Conservation (phyloP, 2,797 vertebrate genomes). For the Echiichthys vipera region DNA sequence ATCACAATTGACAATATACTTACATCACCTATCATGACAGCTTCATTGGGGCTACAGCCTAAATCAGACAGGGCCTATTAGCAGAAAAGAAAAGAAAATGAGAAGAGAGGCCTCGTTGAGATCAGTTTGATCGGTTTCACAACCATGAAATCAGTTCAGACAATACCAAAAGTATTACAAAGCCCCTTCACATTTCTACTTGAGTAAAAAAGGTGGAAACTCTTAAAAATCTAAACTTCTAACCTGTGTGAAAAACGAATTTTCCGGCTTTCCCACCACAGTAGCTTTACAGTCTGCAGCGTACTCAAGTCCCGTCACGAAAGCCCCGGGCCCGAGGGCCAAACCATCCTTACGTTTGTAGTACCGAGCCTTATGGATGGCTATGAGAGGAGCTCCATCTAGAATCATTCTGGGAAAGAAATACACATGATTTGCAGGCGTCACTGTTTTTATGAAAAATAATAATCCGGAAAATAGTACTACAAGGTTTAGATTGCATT, state of each 20-base stretch:
- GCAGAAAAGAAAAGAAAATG: not conserved
- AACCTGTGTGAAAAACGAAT: conserved; percentile 88
- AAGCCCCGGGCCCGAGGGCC: conserved; percentile 95
- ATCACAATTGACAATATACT: conserved; percentile 29
- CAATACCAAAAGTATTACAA: not conserved
- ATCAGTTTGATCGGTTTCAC: not conserved
- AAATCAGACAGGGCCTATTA: conserved; percentile 88
- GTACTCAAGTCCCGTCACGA: conserved; percentile 91
- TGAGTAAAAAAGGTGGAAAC: not conserved
- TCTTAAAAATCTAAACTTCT: not conserved
- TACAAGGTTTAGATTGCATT: not conserved
- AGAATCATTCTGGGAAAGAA: conserved; percentile 86
- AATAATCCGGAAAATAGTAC: not conserved
- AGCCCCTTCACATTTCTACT: not conserved
- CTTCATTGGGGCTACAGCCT: conserved; percentile 87
- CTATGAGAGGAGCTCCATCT: conserved; percentile 93
- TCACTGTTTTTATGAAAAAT: not conserved
- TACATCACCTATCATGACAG: conserved; percentile 94
- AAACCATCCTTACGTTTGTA: conserved; percentile 93
- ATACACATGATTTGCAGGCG: not conserved
- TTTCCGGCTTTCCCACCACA: conserved; percentile 94
- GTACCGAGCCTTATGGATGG: conserved; percentile 96
- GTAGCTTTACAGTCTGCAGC: conserved; percentile 88
- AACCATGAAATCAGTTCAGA: not conserved
- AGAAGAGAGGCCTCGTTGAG: not conserved